Base-by-base conservation (phyloP, 2,797 vertebrate species). In the Eremophila alpestris region DNA sequence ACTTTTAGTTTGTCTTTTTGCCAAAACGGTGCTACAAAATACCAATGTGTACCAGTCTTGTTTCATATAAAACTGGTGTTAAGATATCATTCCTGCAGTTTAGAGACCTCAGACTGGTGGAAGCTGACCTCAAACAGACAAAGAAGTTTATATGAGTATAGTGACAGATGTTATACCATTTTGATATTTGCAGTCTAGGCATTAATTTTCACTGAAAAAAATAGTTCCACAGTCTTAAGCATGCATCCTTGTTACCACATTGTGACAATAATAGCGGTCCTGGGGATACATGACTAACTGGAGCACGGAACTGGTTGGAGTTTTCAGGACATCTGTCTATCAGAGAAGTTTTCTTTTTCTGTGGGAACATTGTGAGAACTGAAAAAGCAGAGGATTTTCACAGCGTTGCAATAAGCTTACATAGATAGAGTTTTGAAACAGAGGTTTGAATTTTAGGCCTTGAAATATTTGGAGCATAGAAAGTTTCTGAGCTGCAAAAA, bases 211-310 rank as follows among this genome's bases (percentile, higher is more conserved):
- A 27, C 2, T 73, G 34, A 69, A 92, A 71, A 71, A 40, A 58
- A 11, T 10, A 78, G 38, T 58, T 78, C 30, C 55, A 60, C 16
- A 52, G 10, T 16, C 56, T 69, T 56, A 55, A 67, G 43, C 56
- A 48, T 0, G 0, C 41, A 75, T 51, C 30, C 48, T 59, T 9
- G 7, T 52, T 76, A 36, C 6, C 36, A 27, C 18, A 5, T 5
- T 41, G 19, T 51, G 24, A 22, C 70, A 48, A n/a, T 1, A 62
- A 12, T 5, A 58, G 51, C 27, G 36, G 13, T 84, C 8, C 7
- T 41, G n/a, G 10, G 30, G 27, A 48, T 36, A 40, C 22, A 22
- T 11, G 8, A 77, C 32, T 67, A 78, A 75, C 22, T 34, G 36
- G 27, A 76, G 48, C 43, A 60, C 80, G 21, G 16, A 83, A 68